Evolutionary conservation across 2,797 vertebrate species (phyloP).

Genomic region (Phylloscopus collybita): DNA sequence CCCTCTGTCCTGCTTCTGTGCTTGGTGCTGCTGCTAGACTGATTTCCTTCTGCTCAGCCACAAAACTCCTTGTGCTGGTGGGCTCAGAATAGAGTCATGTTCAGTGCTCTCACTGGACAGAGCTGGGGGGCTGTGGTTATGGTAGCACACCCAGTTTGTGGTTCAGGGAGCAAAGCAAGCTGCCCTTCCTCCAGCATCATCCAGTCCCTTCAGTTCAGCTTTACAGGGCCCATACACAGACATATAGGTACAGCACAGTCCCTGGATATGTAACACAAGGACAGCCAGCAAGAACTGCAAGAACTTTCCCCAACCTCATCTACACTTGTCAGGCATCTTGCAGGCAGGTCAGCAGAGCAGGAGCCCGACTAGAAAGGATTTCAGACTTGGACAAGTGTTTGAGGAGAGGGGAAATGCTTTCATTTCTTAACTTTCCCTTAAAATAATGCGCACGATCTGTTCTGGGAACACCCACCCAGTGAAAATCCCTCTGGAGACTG

Average conservation of each 20-base stretch:
- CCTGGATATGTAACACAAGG: not conserved
- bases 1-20: not conserved
- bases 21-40: not conserved
- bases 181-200: not conserved
- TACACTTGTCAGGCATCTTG: not conserved
- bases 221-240: too few relatives aligned
- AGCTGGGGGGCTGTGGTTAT: not conserved
- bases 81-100: rapidly evolving
- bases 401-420: not conserved
- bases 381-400: not conserved
- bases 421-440: constrained; percentile 58
- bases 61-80: not conserved
- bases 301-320: not conserved
- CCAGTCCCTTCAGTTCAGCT: not conserved
- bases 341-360: not conserved
- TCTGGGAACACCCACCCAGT: constrained; percentile 58
- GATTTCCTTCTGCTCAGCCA: not conserved
- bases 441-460: constrained; percentile 22
- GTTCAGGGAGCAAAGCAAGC: not conserved
- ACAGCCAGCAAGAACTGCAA: not conserved
- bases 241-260: not conserved
- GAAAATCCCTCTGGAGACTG: constrained; percentile 59
- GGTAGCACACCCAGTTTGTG: not conserved
- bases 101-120: not conserved
- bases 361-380: not conserved